A percentile compares a stretch with the other conserved stretches of the same genome.
These are phyloP conservation scores for Chlamydotis undulata DNA, from an alignment of 2,113 vertebrate genomes.

Conservation along the genomic window DNA sequence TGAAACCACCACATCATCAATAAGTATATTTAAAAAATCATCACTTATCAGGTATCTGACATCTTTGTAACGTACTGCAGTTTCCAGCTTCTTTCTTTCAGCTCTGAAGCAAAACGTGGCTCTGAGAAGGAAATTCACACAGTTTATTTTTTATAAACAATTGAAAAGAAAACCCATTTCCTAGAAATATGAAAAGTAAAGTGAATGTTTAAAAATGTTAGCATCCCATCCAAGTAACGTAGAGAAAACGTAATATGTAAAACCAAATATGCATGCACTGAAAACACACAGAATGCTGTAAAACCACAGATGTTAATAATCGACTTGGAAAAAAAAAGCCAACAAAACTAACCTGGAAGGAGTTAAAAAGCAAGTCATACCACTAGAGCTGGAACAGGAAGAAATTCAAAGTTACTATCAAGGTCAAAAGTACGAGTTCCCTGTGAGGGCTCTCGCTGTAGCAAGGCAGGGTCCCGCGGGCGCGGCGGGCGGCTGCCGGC, in stretches of 20 bases:
- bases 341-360: neutral
- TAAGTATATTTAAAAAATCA: slow-evolving; percentile 50
- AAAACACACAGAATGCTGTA: neutral
- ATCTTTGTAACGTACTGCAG: slow-evolving; percentile 75
- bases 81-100: slow-evolving; percentile 77
- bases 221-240: neutral
- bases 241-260: neutral
- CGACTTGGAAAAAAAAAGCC: rapidly evolving
- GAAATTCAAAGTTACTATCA: neutral
- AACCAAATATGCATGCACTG: rapidly evolving
- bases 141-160: slow-evolving; percentile 21
- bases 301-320: neutral
- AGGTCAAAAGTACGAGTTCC: neutral
- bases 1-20: slow-evolving; percentile 79
- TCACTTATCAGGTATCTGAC: slow-evolving; percentile 75
- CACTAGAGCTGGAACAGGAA: neutral
- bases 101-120: slow-evolving; percentile 81
- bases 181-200: neutral
- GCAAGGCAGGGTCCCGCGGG: slow-evolving; percentile 25
- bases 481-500: slow-evolving; percentile 38
- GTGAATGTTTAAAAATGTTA: neutral
- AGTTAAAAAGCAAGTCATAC: neutral
- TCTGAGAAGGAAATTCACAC: slow-evolving; percentile 55
- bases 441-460: neutral
- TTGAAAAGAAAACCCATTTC: neutral